Evolutionary conservation across 2,888 invertebrate species (phyloP).

Genomic region (Trachelus stipa): DNA sequence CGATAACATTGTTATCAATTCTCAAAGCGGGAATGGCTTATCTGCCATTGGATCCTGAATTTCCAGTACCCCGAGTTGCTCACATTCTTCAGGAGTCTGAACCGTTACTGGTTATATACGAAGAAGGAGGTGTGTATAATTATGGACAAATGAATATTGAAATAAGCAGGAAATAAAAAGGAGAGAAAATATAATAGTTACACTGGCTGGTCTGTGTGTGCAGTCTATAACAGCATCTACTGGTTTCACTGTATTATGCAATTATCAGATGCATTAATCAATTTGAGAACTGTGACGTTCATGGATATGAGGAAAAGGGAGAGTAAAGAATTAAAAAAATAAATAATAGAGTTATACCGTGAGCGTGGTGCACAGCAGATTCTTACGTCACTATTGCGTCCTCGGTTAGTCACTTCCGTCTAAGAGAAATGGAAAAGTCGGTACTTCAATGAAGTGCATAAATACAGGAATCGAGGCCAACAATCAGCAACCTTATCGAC

Average conservation of each 20-base stretch:
- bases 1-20: conserved; percentile 77
- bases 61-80: conserved; percentile 78
- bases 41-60: conserved; percentile 81
- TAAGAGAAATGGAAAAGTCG: neutral
- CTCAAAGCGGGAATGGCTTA: conserved; percentile 89
- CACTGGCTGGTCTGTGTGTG: neutral
- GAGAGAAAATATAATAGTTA: neutral
- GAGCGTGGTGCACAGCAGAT: neutral
- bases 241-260: neutral
- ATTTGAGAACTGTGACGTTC: neutral
- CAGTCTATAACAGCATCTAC: neutral
- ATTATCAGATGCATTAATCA: neutral
- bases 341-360: neutral
- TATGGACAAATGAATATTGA: neutral
- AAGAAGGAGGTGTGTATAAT: conserved; percentile 70
- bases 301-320: neutral
- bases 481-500: neutral
- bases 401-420: neutral
- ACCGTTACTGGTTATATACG: conserved; percentile 78
- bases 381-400: neutral
- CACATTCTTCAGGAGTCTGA: conserved; percentile 82
- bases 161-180: neutral
- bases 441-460: neutral
- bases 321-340: neutral
- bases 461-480: neutral